phyloP scores from a whole-genome alignment of 2,888 invertebrate genomes.

The Hybos culiciformis region DNA sequence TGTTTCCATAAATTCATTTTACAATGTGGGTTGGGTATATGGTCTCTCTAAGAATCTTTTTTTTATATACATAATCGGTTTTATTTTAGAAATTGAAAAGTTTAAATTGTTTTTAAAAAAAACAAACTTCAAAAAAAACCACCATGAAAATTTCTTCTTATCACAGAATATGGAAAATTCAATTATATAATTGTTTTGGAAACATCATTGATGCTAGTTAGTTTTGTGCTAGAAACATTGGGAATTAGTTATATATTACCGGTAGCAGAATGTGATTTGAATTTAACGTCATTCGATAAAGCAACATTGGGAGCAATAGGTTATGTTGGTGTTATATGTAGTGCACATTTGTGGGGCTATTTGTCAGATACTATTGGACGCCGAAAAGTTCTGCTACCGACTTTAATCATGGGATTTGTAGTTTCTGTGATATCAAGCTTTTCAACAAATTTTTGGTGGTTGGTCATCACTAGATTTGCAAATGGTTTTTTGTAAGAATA shows the following conservation, averaged over 20 bases:
- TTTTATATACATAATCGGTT: too few relatives aligned
- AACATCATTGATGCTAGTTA: conserved; percentile 40
- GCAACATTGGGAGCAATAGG: conserved; percentile 33
- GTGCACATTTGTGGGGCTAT: conserved; percentile 44
- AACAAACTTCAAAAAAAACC: too few relatives aligned
- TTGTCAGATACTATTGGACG: conserved; percentile 41
- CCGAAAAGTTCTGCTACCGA: conserved; percentile 35
- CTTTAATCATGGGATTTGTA: conserved; percentile 35
- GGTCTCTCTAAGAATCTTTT: too few relatives aligned
- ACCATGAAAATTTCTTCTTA: conserved; percentile 1
- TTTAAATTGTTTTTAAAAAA: too few relatives aligned
- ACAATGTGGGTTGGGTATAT: too few relatives aligned
- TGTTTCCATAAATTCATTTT: too few relatives aligned
- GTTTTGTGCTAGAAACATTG: conserved; percentile 36
- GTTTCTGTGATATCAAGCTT: conserved; percentile 39
- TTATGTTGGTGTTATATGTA: conserved; percentile 37
- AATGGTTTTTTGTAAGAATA: conserved; percentile 40
- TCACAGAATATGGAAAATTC: conserved; percentile 39
- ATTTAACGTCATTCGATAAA: conserved; percentile 29
- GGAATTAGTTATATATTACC: conserved; percentile 40
- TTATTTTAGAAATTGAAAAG: too few relatives aligned
- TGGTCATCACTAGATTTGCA: conserved; percentile 38
- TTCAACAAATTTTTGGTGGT: conserved; percentile 36
- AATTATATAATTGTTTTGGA: conserved; percentile 37
- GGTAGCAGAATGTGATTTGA: conserved; percentile 36